Evolutionary conservation across 2,888 invertebrate genomes (phyloP), one percentile per base, ranked within the genome.

Genomic region (Dicycla oo): DNA sequence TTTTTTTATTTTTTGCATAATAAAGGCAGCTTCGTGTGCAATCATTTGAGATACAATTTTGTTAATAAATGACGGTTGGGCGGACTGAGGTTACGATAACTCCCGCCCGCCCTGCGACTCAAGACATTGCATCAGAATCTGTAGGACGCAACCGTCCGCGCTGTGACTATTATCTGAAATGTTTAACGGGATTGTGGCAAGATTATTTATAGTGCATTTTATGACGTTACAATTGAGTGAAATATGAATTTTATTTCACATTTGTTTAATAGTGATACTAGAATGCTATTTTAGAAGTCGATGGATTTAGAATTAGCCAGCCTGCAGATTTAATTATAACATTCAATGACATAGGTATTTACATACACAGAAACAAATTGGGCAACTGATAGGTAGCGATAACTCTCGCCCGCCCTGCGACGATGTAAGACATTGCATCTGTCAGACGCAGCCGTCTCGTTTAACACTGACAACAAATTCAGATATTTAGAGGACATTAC

Each of bases 311-410:
- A 1, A 11, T 11, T n/a, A 23, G 49, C 11, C n/a, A 49, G 2
- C 11, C 5, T 49, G 5, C 49, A 13, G n/a, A 49, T 23, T 49
- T 23, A 49, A n/a, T 11, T n/a, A 5, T n/a, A 49, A 23, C n/a
- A 49, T n/a, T 23, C 1, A 49, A n/a, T n/a, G n/a, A n/a, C 4
- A 11, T 49, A 47, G n/a, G 49, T 49, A n/a, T 10, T n/a, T 49
- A 49, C 8, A n/a, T 47, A 47, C 49, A 11, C n/a, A 49, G 5
- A 49, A 49, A 49, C 8, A 67, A n/a, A 11, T 61, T 61, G 85
- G 86, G 87, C 88, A 85, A 82, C 80, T 79, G 75, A 81, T 90
- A 89, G 89, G 87, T 69, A 86, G 88, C 84, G 90, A 90, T 91
- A 91, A 86, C 85, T 66, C 79, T 81, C 83, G 78, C 83, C 82